phyloP scores from a whole-genome alignment of 2,888 invertebrate genomes.

The Hartigia nigra region DNA sequence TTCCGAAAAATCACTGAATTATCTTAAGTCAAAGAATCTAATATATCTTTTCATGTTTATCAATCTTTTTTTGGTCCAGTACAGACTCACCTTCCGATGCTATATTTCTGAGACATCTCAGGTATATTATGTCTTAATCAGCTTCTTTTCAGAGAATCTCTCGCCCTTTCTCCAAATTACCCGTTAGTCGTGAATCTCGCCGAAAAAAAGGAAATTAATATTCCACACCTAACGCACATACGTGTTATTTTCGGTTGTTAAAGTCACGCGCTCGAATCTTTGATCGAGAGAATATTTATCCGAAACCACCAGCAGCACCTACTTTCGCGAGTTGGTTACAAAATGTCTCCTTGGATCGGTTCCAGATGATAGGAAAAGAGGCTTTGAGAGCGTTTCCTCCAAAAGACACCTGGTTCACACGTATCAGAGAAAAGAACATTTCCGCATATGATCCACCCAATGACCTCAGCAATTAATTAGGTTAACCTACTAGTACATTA shows the following conservation, averaged over 20 bases:
- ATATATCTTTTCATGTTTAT: background rate
- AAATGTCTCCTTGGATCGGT: background rate
- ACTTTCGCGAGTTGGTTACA: conserved; percentile 5
- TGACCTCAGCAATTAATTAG: background rate
- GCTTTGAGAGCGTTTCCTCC: background rate
- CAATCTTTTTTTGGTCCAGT: background rate
- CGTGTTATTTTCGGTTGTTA: conserved; percentile 5
- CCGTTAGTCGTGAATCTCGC: background rate
- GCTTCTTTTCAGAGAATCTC: background rate
- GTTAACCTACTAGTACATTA: background rate
- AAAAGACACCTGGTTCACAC: background rate
- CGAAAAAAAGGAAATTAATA: background rate
- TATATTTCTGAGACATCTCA: background rate
- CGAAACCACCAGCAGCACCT: background rate
- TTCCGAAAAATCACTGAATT: background rate
- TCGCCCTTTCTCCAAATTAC: background rate
- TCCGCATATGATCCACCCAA: background rate
- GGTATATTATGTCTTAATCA: background rate
- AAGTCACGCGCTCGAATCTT: background rate
- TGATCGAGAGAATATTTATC: background rate
- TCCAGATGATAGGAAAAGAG: background rate
- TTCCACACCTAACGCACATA: background rate
- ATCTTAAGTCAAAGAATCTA: background rate
- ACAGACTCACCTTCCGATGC: background rate
- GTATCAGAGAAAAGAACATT: background rate